Evolutionary conservation across 2,797 vertebrate genomes (phyloP), one percentile per base, ranked within the genome.

Genomic region (Carduelis carduelis): DNA sequence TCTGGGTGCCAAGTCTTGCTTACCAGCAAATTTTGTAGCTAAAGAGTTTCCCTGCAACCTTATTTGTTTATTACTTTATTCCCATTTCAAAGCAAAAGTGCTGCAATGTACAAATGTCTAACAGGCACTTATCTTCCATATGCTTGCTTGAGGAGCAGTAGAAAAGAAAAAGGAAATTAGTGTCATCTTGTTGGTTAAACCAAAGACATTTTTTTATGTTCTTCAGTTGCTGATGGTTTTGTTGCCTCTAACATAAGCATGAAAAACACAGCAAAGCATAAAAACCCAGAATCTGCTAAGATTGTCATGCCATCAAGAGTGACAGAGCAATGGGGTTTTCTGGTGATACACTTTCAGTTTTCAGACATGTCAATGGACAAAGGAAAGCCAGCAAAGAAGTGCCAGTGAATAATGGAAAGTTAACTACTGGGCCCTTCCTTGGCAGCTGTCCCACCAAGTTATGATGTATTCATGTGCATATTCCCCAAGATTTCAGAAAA

Each of bases 381-480:
- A 83, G 39, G 17, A 84, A 94, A 41, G 14, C 37, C 39, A 86
- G 35, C 28, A 75, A 83, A 60, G 28, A 39, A 34, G 22, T 35
- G 47, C 28, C 72, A 68, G 20, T 21, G 66, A 70, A 53, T 79
- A 87, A 89, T 0, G 1, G 43, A 74, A 68, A 7, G 18, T 19
- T 56, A 89, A 49, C 2, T 37, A 89, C 59, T 26, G 64, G 32
- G 46, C 69, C 61, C 53, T 94, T 87, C 66, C 30, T 91, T 96
- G 94, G 96, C 96, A 97, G 89, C 71, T 95, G 83, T 92, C 90
- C 96, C 95, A 89, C 56, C 34, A 69, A 76, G 27, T 35, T 59
- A 77, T 83, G 75, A 94, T 64, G 66, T 47, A 46, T 84, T 75
- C 71, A 37, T 30, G 28, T 39, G 49, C 57, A 37, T 89, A 88